Evolutionary conservation across 2,888 invertebrate genomes (phyloP), one percentile per base, ranked within the genome.

Genomic region (Sussaba pulchella): DNA sequence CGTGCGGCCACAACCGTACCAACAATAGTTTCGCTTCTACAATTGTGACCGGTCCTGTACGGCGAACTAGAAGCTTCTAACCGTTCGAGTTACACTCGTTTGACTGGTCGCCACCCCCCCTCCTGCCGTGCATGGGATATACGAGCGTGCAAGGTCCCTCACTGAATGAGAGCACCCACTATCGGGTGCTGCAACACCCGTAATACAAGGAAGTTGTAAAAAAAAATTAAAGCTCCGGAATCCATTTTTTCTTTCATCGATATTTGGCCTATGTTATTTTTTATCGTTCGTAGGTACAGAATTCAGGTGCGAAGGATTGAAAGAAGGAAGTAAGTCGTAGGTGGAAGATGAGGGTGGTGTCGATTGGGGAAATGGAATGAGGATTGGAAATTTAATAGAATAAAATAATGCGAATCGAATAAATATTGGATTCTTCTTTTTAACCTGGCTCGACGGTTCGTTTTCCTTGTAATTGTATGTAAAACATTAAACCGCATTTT

Each of bases 21-120:
- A 76, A 81, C 80, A 81, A 81, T 81, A 81, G 80, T 81, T 63
- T 72, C 76, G 76, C 76, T 72, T 69, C 67, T 70, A 71, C 81
- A 73, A 75, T 81, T 78, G 81, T 78, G 73, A 74, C 73, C 72
- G 78, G 78, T 81, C 72, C 80, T 76, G 76, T 5, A 52, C 26
- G 64, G 26, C 17, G 47, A 43, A 5, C 19, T 52, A 52, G 21
- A 12, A n/a, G 9, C 1, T 14, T 31, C 14, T 31, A 9, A 36
- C 81, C 85, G 85, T 88, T 89, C 88, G 87, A 87, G 87, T 89
- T 90, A 90, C 89, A 89, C 89, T 84, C 86, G 89, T 89, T 88
- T 87, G 86, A 87, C 89, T 87, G 85, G 87, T 88, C 85, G 31
- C 31, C 31, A 31, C 31, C 31, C 6, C 6, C 4, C 31, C 31